phyloP scores from a whole-genome alignment of 1,140 invertebrate genomes.

The Leptoteleia sp. region DNA sequence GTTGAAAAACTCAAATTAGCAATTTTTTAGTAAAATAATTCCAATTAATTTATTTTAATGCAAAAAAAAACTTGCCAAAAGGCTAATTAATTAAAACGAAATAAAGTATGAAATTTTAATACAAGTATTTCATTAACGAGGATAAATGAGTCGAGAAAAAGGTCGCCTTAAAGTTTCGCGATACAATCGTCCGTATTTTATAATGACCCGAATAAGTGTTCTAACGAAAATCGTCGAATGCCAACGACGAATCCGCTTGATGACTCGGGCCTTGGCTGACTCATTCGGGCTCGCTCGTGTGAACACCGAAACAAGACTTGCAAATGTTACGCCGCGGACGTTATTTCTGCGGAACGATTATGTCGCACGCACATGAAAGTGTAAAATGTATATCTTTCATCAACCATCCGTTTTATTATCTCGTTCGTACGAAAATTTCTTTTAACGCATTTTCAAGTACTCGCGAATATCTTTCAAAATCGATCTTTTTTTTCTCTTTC shows the following conservation, averaged over 20 bases:
- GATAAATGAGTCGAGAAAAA: neutral
- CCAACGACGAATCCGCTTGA: conserved; percentile 52
- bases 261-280: conserved; percentile 62
- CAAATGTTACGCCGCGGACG: conserved; percentile 53
- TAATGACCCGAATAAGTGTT: conserved; percentile 53
- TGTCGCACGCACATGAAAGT: conserved; percentile 56
- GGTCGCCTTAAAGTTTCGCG: too few species aligned
- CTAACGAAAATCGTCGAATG: conserved; percentile 53
- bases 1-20: too few species aligned
- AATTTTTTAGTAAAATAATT: too few species aligned
- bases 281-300: conserved; percentile 57
- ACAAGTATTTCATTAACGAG: too few species aligned
- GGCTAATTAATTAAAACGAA: too few species aligned
- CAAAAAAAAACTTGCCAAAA: too few species aligned
- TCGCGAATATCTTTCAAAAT: too few species aligned
- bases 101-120: too few species aligned
- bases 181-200: conserved; percentile 12
- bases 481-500: too few species aligned
- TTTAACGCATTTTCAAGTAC: conserved; percentile 1
- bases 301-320: conserved; percentile 63
- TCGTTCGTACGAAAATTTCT: conserved; percentile 1
- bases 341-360: conserved; percentile 62
- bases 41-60: too few species aligned
- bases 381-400: conserved; percentile 54
- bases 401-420: conserved; percentile 36